Percentiles rank a stretch among this genome's conserved stretches.
Evolutionary conservation across 2,888 invertebrate species (phyloP).

Genomic region (Idaea aversata): DNA sequence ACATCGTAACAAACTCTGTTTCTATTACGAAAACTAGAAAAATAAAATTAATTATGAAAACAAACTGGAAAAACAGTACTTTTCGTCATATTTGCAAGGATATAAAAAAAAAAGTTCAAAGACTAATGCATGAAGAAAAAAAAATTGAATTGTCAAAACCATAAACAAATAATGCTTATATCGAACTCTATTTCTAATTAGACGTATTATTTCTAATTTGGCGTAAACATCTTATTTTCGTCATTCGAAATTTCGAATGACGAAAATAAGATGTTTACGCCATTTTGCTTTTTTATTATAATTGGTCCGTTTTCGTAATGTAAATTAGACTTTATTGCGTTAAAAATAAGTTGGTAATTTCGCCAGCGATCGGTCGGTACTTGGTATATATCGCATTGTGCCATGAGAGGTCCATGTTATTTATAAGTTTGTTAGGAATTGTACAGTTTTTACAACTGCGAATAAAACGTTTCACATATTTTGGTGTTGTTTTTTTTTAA

Average conservation of each 20-base stretch:
- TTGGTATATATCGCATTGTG: constrained; percentile 41
- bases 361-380: neutral
- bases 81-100: too few relatives aligned
- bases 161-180: too few relatives aligned
- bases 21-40: neutral
- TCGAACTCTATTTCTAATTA: too few relatives aligned
- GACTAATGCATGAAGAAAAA: too few relatives aligned
- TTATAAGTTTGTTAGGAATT: constrained; percentile 80
- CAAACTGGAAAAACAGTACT: too few relatives aligned
- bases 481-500: constrained; percentile 41
- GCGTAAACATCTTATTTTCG: too few relatives aligned
- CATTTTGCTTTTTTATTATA: neutral
- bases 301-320: neutral
- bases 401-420: constrained; percentile 80
- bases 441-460: constrained; percentile 81
- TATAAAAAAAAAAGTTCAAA: too few relatives aligned
- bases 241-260: too few relatives aligned
- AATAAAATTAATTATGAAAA: neutral
- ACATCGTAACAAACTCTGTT: neutral
- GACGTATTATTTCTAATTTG: too few relatives aligned
- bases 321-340: neutral
- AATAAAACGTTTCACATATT: constrained; percentile 78
- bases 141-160: too few relatives aligned
- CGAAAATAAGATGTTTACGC: too few relatives aligned
- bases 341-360: neutral